Evolutionary conservation across 2,797 vertebrate genomes (phyloP).

Genomic region (Tapirus indicus): DNA sequence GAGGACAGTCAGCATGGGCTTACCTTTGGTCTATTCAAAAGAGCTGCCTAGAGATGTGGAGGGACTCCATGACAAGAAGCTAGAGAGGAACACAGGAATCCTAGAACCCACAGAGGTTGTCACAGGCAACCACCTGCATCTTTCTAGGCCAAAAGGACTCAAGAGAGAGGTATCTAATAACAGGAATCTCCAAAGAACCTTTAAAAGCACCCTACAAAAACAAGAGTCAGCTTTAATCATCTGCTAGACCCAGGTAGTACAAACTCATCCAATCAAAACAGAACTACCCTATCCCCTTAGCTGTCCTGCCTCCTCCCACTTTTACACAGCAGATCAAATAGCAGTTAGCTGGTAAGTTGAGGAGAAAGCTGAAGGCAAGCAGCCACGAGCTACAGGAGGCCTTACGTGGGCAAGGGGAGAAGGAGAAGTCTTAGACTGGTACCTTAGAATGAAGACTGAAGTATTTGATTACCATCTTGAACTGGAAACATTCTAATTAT

Average conservation of each 20-base stretch:
- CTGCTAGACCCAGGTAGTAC: neutral
- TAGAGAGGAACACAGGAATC: neutral
- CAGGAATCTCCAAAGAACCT: slow-evolving; percentile 2
- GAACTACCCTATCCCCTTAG: neutral
- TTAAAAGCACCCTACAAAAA: neutral
- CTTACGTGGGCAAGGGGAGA: neutral
- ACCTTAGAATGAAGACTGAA: neutral
- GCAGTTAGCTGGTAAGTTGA: neutral
- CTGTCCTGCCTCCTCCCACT: neutral
- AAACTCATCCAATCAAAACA: neutral
- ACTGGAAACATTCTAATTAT: slow-evolving; percentile 22
- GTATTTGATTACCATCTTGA: neutral
- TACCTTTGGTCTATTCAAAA: neutral
- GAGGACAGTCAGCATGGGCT: neutral
- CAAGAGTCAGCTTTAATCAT: neutral
- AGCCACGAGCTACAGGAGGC: neutral
- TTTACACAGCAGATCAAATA: neutral
- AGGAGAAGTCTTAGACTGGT: neutral
- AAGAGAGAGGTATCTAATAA: neutral
- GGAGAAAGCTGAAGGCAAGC: neutral
- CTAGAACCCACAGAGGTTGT: neutral
- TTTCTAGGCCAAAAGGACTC: slow-evolving; percentile 1
- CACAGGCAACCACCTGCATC: neutral
- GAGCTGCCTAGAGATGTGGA: neutral
- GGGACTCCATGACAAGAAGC: neutral